phyloP scores from a whole-genome alignment of 1,140 invertebrate species.

The Rhyacophila brunnea region DNA sequence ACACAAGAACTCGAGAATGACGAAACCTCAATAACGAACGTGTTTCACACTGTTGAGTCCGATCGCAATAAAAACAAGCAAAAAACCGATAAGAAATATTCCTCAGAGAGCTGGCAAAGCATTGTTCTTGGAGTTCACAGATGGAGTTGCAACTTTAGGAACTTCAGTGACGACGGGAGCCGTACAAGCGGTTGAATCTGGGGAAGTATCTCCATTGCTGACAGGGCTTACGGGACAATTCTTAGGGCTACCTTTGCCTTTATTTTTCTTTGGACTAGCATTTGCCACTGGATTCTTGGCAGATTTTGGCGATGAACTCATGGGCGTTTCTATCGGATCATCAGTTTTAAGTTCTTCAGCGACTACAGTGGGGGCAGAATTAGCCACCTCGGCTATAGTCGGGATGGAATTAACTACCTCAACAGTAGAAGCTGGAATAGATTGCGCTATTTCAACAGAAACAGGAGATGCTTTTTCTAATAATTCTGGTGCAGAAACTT shows the following conservation, averaged over 20 bases:
- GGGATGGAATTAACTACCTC: too few relatives aligned
- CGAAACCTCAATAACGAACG: constrained; percentile 3
- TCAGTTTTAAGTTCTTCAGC: too few relatives aligned
- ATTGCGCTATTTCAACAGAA: too few relatives aligned
- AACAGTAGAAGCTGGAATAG: too few relatives aligned
- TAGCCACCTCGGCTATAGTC: too few relatives aligned
- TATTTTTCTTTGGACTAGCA: neutral
- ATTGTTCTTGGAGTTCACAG: neutral
- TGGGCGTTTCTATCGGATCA: too few relatives aligned
- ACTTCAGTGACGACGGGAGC: neutral
- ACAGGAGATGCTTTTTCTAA: too few relatives aligned
- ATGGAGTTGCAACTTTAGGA: neutral
- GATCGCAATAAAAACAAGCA: constrained; percentile 4
- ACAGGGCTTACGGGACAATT: neutral
- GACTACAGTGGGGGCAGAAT: too few relatives aligned
- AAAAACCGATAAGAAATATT: constrained; percentile 4
- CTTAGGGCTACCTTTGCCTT: neutral
- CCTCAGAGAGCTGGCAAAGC: constrained; percentile 8
- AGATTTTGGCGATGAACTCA: too few relatives aligned
- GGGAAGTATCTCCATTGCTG: neutral
- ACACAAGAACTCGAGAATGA: too few relatives aligned
- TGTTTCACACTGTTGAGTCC: constrained; percentile 9
- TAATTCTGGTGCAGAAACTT: too few relatives aligned
- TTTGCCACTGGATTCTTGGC: neutral
- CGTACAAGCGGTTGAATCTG: neutral